A percentile compares a stretch with the other conserved stretches of the same genome.
Conservation (phyloP, 2,113 vertebrate genomes). For the Cyanoderma ruficeps region DNA sequence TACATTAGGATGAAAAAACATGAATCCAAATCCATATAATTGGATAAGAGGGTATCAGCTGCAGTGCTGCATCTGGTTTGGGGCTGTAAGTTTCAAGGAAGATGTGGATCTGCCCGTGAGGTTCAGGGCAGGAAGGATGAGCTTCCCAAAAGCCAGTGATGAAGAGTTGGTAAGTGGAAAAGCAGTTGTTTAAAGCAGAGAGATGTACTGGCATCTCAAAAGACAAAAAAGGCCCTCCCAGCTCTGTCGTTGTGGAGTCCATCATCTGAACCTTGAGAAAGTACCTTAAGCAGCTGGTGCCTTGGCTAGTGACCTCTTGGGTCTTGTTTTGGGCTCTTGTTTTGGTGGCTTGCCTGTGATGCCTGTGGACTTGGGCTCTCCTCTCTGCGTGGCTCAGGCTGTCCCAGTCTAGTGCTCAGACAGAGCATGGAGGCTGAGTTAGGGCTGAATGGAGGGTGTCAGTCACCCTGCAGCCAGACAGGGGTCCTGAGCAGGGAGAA, state of each 20-base stretch:
- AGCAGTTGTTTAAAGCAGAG: neutral
- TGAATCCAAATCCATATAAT: neutral
- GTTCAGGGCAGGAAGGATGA: neutral
- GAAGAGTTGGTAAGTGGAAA: neutral
- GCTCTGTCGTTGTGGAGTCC: neutral
- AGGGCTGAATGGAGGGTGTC: neutral
- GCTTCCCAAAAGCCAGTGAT: neutral
- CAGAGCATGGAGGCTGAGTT: neutral
- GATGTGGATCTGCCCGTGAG: neutral
- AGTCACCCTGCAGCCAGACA: neutral
- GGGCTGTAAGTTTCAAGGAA: neutral
- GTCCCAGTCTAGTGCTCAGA: accelerated
- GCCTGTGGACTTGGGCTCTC: neutral
- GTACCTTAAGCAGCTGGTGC: neutral
- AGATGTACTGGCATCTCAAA: neutral
- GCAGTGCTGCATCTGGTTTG: neutral
- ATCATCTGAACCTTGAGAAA: neutral
- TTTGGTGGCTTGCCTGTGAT: accelerated
- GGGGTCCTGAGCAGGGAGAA: neutral
- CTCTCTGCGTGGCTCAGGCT: neutral
- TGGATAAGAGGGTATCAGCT: neutral
- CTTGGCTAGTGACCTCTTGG: neutral
- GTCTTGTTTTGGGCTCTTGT: neutral
- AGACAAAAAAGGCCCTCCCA: accelerated
- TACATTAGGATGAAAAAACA: neutral